These are phyloP conservation scores for Ooceraea biroi DNA, from an alignment of 1,140 invertebrate species.

Conservation along the genomic window DNA sequence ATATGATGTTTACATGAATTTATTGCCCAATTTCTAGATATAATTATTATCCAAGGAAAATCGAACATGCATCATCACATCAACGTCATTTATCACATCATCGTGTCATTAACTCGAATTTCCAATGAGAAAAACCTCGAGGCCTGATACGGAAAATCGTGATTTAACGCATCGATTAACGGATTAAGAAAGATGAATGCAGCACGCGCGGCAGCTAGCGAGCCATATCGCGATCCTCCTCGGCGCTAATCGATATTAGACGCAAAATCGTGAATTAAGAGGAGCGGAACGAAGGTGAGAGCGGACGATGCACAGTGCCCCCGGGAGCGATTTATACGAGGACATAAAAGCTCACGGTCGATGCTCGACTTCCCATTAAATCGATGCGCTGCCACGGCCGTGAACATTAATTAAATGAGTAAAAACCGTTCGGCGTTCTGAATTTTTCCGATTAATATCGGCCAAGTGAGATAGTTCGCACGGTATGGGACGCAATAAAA, in stretches of 20 bases:
- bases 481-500: slow-evolving; percentile 24
- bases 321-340: slow-evolving; percentile 68
- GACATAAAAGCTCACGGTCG: slow-evolving; percentile 67
- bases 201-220: background rate
- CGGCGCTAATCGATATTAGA: slow-evolving; percentile 64
- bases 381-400: slow-evolving; percentile 63
- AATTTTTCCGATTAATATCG: slow-evolving; percentile 66
- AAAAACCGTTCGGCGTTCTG: slow-evolving; percentile 56
- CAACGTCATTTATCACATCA: background rate
- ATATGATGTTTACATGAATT: background rate
- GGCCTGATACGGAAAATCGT: slow-evolving; percentile 10
- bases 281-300: slow-evolving; percentile 40
- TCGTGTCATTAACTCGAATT: slow-evolving; percentile 20
- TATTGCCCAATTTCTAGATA: background rate
- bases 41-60: background rate
- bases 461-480: slow-evolving; percentile 46
- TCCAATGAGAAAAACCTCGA: slow-evolving; percentile 10
- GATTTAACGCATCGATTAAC: slow-evolving; percentile 45
- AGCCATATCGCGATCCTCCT: slow-evolving; percentile 46
- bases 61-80: background rate
- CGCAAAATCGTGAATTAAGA: slow-evolving; percentile 73
- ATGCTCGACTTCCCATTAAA: slow-evolving; percentile 65
- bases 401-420: slow-evolving; percentile 74
- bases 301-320: slow-evolving; percentile 30
- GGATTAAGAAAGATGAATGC: slow-evolving; percentile 23